These are phyloP conservation scores for Acrocephalus arundinaceus DNA, from an alignment of 2,113 vertebrate species.

Conservation along the genomic window DNA sequence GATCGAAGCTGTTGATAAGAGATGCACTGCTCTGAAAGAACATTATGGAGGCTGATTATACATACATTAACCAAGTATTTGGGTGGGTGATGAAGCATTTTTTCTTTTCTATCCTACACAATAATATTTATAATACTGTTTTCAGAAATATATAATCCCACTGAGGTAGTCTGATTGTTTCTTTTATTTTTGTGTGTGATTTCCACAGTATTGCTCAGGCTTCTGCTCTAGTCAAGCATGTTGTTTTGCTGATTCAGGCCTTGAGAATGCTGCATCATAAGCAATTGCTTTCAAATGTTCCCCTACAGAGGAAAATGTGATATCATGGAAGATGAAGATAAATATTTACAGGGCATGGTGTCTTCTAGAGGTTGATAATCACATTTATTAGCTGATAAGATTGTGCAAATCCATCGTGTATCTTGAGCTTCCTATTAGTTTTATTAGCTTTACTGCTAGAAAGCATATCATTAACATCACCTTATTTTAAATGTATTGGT, in stretches of 20 bases:
- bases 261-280: constrained; percentile 81
- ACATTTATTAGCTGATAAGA: constrained; percentile 22
- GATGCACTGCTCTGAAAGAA: constrained; percentile 42
- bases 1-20: constrained; percentile 62
- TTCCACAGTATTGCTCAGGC: constrained; percentile 77
- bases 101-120: background rate
- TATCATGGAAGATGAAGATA: constrained; percentile 35
- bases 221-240: constrained; percentile 80
- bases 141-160: background rate
- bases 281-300: constrained; percentile 73
- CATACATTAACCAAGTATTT: background rate
- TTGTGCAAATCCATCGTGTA: constrained; percentile 33
- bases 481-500: constrained; percentile 32
- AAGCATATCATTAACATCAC: background rate
- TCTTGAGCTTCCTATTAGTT: constrained; percentile 24
- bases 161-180: constrained; percentile 10
- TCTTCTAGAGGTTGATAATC: constrained; percentile 49
- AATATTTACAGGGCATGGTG: constrained; percentile 64
- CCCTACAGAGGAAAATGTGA: constrained; percentile 57
- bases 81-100: background rate
- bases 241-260: constrained; percentile 75
- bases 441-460: constrained; percentile 32
- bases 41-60: background rate
- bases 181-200: constrained; percentile 51
- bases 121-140: background rate